A percentile compares a stretch with the other conserved stretches of the same genome.
phyloP scores from a whole-genome alignment of 2,797 vertebrate species.

The Pseudochaenichthys georgianus region DNA sequence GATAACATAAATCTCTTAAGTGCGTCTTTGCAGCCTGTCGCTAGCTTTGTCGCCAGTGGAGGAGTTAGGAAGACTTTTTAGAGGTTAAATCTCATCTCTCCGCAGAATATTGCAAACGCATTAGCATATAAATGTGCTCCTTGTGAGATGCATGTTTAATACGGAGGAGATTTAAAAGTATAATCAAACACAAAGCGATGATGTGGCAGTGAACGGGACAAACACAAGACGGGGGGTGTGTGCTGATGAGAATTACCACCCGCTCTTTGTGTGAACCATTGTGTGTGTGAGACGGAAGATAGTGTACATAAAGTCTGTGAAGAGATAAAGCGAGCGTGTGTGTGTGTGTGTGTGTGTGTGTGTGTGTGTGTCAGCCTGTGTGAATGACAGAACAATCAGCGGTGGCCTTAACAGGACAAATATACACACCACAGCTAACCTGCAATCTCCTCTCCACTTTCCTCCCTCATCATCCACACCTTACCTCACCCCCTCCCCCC shows the following conservation, averaged over 20 bases:
- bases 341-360: background rate
- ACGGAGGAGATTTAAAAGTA: slow-evolving; percentile 81
- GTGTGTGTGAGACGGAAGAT: slow-evolving; percentile 5
- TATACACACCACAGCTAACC: slow-evolving; percentile 70
- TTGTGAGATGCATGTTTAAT: slow-evolving; percentile 84
- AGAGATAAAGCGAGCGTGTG: too few species aligned
- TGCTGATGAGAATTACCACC: slow-evolving; percentile 69
- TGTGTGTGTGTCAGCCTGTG: slow-evolving; percentile 17
- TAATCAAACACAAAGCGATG: slow-evolving; percentile 83
- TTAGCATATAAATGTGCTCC: slow-evolving; percentile 86
- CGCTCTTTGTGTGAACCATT: slow-evolving; percentile 48
- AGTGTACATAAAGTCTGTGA: too few species aligned
- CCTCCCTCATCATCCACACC: background rate
- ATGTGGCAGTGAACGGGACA: slow-evolving; percentile 82
- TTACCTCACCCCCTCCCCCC: background rate
- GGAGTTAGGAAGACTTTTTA: slow-evolving; percentile 75
- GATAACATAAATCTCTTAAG: slow-evolving; percentile 72
- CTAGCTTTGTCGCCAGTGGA: slow-evolving; percentile 58
- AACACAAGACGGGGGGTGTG: slow-evolving; percentile 69
- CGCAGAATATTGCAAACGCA: slow-evolving; percentile 72
- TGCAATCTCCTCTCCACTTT: slow-evolving; percentile 17
- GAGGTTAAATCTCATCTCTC: slow-evolving; percentile 83
- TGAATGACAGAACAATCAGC: slow-evolving; percentile 77
- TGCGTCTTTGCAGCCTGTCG: slow-evolving; percentile 54
- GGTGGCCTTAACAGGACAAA: slow-evolving; percentile 59